Percentiles rank a stretch among this genome's conserved stretches.
Evolutionary conservation across 1,140 invertebrate genomes (phyloP).

Genomic region (Bombus soroeensis): DNA sequence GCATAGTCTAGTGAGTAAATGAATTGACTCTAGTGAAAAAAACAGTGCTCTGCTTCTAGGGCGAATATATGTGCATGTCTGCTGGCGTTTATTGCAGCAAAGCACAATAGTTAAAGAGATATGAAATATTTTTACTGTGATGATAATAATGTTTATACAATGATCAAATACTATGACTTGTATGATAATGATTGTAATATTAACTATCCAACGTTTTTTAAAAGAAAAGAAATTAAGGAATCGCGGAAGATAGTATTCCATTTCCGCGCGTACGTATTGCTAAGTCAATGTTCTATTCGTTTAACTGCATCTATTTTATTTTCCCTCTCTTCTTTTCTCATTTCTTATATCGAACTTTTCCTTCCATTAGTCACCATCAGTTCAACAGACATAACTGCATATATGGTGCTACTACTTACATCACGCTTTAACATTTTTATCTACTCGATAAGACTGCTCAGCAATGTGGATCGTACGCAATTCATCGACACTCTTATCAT

Average conservation of each 20-base stretch:
- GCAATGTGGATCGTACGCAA: slow-evolving; percentile 55
- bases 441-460: slow-evolving; percentile 72
- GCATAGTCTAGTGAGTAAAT: slow-evolving; percentile 59
- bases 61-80: slow-evolving; percentile 51
- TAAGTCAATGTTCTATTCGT: slow-evolving; percentile 72
- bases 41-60: slow-evolving; percentile 53
- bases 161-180: slow-evolving; percentile 79
- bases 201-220: slow-evolving; percentile 73
- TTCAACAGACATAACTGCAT: slow-evolving; percentile 62
- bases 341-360: slow-evolving; percentile 16
- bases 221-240: slow-evolving; percentile 57
- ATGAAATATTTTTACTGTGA: slow-evolving; percentile 84
- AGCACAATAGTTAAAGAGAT: slow-evolving; percentile 73
- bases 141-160: slow-evolving; percentile 84
- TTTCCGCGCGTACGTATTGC: slow-evolving; percentile 57
- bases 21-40: slow-evolving; percentile 70
- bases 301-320: slow-evolving; percentile 42
- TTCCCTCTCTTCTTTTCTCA: slow-evolving; percentile 12
- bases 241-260: slow-evolving; percentile 50
- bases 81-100: slow-evolving; percentile 58
- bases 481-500: slow-evolving; percentile 55
- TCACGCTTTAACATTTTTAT: slow-evolving; percentile 65
- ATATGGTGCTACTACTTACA: slow-evolving; percentile 71
- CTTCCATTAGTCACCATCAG: slow-evolving; percentile 58
- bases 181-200: slow-evolving; percentile 75